These are phyloP conservation scores for Rotaria sp. DNA, from an alignment of 2,888 invertebrate species.

Conservation along the genomic window DNA sequence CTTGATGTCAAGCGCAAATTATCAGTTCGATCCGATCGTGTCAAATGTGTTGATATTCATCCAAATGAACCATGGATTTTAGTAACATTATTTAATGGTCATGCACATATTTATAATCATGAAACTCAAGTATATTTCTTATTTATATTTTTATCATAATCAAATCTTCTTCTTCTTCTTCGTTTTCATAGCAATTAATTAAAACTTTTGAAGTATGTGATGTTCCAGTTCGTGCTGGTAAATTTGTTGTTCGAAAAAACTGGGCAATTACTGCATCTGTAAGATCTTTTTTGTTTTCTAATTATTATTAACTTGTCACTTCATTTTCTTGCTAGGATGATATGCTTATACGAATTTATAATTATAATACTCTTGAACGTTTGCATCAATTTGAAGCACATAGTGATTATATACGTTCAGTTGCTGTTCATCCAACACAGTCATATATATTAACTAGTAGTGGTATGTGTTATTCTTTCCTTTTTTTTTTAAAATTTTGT, in stretches of 20 bases:
- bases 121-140: conserved; percentile 67
- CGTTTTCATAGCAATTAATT: conserved; percentile 55
- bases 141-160: background rate
- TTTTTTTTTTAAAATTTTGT: conserved; percentile 60
- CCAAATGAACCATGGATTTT: conserved; percentile 97
- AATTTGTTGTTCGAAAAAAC: conserved; percentile 91
- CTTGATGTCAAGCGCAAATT: conserved; percentile 95
- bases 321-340: conserved; percentile 54
- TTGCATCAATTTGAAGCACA: conserved; percentile 94
- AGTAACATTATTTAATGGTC: conserved; percentile 93
- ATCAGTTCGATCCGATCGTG: conserved; percentile 92
- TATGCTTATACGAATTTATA: conserved; percentile 76
- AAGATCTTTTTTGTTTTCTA: conserved; percentile 43
- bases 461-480: conserved; percentile 58
- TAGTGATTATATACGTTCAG: conserved; percentile 90
- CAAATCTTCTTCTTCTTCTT: conserved; percentile 26
- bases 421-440: conserved; percentile 92
- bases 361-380: conserved; percentile 93
- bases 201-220: conserved; percentile 71
- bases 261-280: conserved; percentile 92
- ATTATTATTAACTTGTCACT: background rate
- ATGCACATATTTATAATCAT: conserved; percentile 98
- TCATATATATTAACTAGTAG: conserved; percentile 91
- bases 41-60: conserved; percentile 94
- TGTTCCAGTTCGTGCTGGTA: conserved; percentile 80